Base-by-base conservation (phyloP, 2,888 invertebrate species). In the Nomada ruficornis region DNA sequence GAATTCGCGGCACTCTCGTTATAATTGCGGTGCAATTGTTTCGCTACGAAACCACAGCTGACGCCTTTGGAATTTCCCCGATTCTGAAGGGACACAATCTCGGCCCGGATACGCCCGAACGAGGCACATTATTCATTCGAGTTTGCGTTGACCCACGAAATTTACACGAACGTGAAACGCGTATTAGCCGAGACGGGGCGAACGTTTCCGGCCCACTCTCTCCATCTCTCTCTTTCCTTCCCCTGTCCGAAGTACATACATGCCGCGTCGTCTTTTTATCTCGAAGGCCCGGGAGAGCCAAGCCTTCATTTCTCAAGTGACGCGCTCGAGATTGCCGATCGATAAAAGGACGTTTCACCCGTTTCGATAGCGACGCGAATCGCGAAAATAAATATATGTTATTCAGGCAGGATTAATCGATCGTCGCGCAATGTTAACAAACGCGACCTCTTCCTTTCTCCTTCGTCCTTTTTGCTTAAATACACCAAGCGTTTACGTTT, bases 271-370 rank as follows among this genome's bases (percentile, higher is more conserved):
- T 76, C 83, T 75, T 83, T 89, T 89, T 89, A 89, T 90, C 90
- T 90, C 69, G 44, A 2, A 2, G 55, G 70, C 68, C 70, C 69
- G 44, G 11, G 18, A 65, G 76, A 88, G 92, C 93, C 93, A 92
- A 93, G 93, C 93, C 93, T 93, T 93, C 91, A 85, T 92, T 92
- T 91, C 89, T 90, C 89, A 84, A 90, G 88, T 91, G 91, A 92
- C 92, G 89, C 86, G 89, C 68, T 65, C 47, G 67, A 80, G 82
- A 89, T 85, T 85, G 81, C 78, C 76, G 84, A 84, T 86, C 86
- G 86, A 88, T 87, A 88, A 87, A 86, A 72, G 73, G 70, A 69
- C 79, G 71, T 86, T 85, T 83, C 80, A 80, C 85, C 75, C 76
- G 55, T 36, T 65, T 26, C 74, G 77, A 77, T 79, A 75, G 72